Evolutionary conservation across 2,888 invertebrate species (phyloP).

Genomic region (Zaprionus bogoriensis): DNA sequence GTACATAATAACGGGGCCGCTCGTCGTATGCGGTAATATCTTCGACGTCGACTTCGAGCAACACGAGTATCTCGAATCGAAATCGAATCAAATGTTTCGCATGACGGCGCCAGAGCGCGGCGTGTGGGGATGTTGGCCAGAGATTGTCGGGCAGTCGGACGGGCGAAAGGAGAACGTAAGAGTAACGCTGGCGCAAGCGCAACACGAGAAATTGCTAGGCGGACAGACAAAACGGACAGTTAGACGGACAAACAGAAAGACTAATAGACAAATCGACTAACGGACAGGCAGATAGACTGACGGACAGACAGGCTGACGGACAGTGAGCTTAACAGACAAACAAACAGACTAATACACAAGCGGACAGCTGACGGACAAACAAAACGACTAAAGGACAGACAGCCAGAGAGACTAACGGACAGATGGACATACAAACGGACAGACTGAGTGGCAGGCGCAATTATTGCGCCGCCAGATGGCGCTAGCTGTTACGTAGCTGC

Average conservation of each 20-base stretch:
- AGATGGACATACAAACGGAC: constrained; percentile 9
- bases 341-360: constrained; percentile 31
- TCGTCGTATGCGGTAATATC: constrained; percentile 66
- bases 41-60: constrained; percentile 28
- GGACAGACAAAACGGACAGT: neutral
- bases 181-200: constrained; percentile 36
- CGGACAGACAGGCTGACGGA: constrained; percentile 8
- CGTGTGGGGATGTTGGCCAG: neutral
- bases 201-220: constrained; percentile 28
- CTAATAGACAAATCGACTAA: neutral
- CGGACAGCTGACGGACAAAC: constrained; percentile 2
- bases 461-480: constrained; percentile 25
- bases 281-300: neutral
- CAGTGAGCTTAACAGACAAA: neutral
- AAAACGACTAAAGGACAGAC: constrained; percentile 24
- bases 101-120: constrained; percentile 39
- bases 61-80: constrained; percentile 46
- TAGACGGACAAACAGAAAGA: neutral
- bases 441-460: constrained; percentile 33
- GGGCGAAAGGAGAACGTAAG: constrained; percentile 41
- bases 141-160: neutral
- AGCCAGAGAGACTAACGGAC: neutral
- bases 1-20: constrained; percentile 59
- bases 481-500: constrained; percentile 35
- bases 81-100: constrained; percentile 68